phyloP scores from a whole-genome alignment of 2,888 invertebrate genomes.

The Hydrotaea cyrtoneurina region DNA sequence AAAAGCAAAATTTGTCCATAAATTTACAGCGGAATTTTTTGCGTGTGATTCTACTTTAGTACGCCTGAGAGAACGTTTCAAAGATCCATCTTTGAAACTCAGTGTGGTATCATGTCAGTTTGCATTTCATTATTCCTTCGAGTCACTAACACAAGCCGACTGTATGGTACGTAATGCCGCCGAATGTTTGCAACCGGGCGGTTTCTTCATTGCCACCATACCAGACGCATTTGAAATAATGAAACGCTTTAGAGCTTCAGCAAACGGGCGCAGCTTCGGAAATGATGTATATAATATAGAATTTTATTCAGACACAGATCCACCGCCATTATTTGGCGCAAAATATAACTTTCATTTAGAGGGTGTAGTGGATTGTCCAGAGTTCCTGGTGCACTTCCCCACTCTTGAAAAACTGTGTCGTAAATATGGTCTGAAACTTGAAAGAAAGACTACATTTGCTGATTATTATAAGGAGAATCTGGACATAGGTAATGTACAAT shows the following conservation, averaged over 20 bases:
- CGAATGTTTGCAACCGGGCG: conserved; percentile 93
- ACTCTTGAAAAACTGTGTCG: conserved; percentile 88
- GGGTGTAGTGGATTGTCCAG: conserved; percentile 98
- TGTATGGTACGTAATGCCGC: conserved; percentile 96
- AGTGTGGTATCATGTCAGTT: conserved; percentile 98
- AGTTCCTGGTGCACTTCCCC: conserved; percentile 97
- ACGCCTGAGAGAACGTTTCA: conserved; percentile 88
- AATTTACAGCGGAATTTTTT: conserved; percentile 94
- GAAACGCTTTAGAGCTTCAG: conserved; percentile 84
- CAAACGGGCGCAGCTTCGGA: conserved; percentile 84
- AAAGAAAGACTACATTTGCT: conserved; percentile 87
- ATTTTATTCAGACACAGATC: conserved; percentile 85
- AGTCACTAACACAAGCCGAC: conserved; percentile 92
- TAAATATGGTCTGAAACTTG: conserved; percentile 87
- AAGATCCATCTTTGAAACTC: conserved; percentile 89
- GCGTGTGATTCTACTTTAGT: conserved; percentile 95
- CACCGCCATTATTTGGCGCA: conserved; percentile 94
- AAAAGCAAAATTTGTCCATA: conserved; percentile 77
- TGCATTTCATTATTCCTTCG: conserved; percentile 98
- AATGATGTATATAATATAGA: conserved; percentile 90
- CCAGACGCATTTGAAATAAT: conserved; percentile 97
- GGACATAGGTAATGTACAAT: conserved; percentile 70
- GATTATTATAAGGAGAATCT: conserved; percentile 85
- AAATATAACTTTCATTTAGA: conserved; percentile 97
- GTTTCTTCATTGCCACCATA: conserved; percentile 97